Evolutionary conservation across 2,797 vertebrate genomes (phyloP).

Genomic region (Lacerta bilineata): DNA sequence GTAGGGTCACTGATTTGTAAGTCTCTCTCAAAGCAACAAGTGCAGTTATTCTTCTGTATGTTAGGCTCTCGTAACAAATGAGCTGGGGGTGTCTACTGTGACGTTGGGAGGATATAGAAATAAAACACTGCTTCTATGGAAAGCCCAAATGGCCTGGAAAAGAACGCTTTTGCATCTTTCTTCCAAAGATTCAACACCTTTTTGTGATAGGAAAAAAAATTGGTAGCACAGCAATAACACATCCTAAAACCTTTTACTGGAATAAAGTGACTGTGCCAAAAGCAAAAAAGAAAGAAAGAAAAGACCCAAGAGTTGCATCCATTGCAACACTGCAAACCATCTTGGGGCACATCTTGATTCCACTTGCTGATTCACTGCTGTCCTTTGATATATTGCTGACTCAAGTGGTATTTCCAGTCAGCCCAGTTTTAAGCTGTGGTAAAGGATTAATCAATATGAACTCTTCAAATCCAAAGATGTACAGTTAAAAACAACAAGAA

Average conservation of each 20-base stretch:
- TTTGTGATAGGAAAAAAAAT: not conserved
- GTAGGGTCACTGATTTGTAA: not conserved
- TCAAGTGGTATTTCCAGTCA: not conserved
- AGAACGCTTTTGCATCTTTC: not conserved
- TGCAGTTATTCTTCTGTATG: not conserved
- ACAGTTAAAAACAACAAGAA: not conserved
- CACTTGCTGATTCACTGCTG: not conserved
- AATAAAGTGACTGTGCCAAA: not conserved
- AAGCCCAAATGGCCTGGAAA: not conserved
- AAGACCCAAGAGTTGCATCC: not conserved
- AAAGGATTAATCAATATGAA: not conserved
- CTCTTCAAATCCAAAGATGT: not conserved
- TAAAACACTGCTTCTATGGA: not conserved
- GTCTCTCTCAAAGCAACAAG: constrained; percentile 1
- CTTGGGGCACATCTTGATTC: not conserved
- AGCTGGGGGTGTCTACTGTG: constrained; percentile 1
- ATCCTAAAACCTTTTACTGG: not conserved
- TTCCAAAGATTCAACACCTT: not conserved
- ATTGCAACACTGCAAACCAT: not conserved
- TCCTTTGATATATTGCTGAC: not conserved
- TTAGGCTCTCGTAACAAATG: not conserved
- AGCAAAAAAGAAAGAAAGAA: not conserved
- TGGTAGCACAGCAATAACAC: not conserved
- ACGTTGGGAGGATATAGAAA: not conserved
- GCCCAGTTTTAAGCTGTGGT: not conserved